phyloP scores from a whole-genome alignment of 2,888 invertebrate species.

The Galeruca laticollis region DNA sequence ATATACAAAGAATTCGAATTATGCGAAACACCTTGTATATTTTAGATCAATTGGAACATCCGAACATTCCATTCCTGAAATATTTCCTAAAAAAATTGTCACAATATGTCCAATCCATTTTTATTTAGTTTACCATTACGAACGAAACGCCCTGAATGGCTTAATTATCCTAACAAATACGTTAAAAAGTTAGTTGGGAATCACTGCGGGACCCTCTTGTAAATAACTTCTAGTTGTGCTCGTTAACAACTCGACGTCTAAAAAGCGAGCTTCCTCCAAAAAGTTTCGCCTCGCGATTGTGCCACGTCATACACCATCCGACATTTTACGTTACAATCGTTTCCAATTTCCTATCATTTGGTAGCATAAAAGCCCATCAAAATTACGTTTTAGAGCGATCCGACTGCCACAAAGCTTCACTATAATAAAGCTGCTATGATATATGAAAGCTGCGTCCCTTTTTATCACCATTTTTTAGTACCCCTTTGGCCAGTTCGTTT shows the following conservation, averaged over 20 bases:
- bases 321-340: conserved; percentile 34
- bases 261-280: conserved; percentile 25
- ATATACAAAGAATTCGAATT: too few relatives aligned
- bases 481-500: conserved; percentile 13
- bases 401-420: conserved; percentile 34
- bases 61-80: too few relatives aligned
- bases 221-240: conserved; percentile 7
- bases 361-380: conserved; percentile 42
- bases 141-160: too few relatives aligned
- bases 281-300: conserved; percentile 15
- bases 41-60: too few relatives aligned
- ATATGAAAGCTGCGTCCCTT: conserved; percentile 31
- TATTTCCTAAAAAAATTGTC: too few relatives aligned
- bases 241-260: conserved; percentile 26
- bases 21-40: too few relatives aligned
- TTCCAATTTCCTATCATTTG: conserved; percentile 47
- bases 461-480: conserved; percentile 1
- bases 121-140: too few relatives aligned
- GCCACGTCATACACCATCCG: conserved; percentile 41
- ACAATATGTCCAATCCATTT: too few relatives aligned
- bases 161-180: not conserved
- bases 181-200: not conserved
- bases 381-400: conserved; percentile 43
- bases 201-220: not conserved
- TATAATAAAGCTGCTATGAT: conserved; percentile 41